Evolutionary conservation across 2,113 vertebrate genomes (phyloP), one percentile per base, ranked within the genome.

Genomic region (Oceanodroma tethys): DNA sequence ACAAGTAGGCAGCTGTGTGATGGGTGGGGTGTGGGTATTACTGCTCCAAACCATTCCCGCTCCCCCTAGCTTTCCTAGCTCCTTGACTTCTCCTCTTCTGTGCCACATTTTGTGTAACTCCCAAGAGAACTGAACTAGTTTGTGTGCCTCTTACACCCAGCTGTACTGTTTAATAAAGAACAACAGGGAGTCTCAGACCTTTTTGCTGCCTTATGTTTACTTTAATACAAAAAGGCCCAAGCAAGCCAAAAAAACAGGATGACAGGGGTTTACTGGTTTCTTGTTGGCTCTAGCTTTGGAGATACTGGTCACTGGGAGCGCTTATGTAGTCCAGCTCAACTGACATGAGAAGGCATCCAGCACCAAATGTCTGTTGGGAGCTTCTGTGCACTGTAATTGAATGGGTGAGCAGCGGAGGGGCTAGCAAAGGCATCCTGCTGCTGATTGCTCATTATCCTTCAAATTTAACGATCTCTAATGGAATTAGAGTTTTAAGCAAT

Each of bases 121-220:
- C 92, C 27, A 27, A 38, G 43, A 92, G 85, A 96, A 97, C 91
- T 93, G 93, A 97, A 95, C 55, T 80, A 56, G 62, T 93, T 73
- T 53, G 71, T 97, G 95, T 94, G 90, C 75, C 80, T 96, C 97
- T 81, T 86, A 79, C 32, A 83, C 34, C 74, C 65, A 74, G 48
- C 29, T 47, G 30, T 58, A 88, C 86, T 95, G 67, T 96, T 95
- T 88, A 97, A 90, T 97, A 97, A 95, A 95, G 59, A 95, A 65
- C 42, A 88, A 68, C 53, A 72, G 73, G 50, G 36, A 91, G 38
- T 68, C 89, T 95, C 9, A 3, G 84, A 67, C 13, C 16, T 22
- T 91, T 87, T 19, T 45, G 84, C 66, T 91, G 74, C 50, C 13
- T 63, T 74, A 36, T 78, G 30, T 79, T 96, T 87, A n/a, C 90